Percentiles rank a stretch among this genome's conserved stretches.
phyloP scores from a whole-genome alignment of 2,113 vertebrate species.

The Campylorhamphus procurvoides region DNA sequence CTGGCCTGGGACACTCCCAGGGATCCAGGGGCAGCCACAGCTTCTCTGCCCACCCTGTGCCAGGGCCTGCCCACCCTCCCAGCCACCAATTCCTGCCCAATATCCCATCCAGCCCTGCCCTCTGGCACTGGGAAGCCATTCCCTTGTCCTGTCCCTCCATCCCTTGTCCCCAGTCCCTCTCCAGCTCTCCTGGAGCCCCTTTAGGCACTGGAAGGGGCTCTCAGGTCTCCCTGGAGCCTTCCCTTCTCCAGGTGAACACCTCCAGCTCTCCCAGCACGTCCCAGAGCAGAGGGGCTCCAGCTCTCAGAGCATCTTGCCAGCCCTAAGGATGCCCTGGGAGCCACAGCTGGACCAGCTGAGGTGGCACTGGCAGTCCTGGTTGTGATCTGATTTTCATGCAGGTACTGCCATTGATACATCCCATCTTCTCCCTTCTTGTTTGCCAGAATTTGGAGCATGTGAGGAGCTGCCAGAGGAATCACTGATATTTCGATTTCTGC shows the following conservation, averaged over 20 bases:
- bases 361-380: not conserved
- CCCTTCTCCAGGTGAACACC: not conserved
- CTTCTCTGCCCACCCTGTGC: no score
- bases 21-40: no score
- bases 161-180: no score
- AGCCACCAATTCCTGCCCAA: no score
- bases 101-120: no score
- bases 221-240: no score
- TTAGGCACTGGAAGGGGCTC: no score
- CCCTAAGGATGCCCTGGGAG: not conserved
- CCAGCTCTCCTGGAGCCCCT: no score
- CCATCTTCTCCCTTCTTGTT: not conserved
- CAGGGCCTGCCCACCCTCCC: no score
- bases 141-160: no score
- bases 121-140: no score
- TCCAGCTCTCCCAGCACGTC: not conserved
- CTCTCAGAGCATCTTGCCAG: not conserved
- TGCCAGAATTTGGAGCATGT: not conserved
- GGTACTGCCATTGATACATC: not conserved
- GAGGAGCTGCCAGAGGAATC: not conserved
- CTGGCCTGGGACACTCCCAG: no score
- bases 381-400: not conserved
- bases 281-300: not conserved
- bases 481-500: not conserved
- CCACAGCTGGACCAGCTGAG: accelerated